Evolutionary conservation across 2,888 invertebrate species (phyloP), one percentile per base, ranked within the genome.

Genomic region (Cerceris rybyensis): DNA sequence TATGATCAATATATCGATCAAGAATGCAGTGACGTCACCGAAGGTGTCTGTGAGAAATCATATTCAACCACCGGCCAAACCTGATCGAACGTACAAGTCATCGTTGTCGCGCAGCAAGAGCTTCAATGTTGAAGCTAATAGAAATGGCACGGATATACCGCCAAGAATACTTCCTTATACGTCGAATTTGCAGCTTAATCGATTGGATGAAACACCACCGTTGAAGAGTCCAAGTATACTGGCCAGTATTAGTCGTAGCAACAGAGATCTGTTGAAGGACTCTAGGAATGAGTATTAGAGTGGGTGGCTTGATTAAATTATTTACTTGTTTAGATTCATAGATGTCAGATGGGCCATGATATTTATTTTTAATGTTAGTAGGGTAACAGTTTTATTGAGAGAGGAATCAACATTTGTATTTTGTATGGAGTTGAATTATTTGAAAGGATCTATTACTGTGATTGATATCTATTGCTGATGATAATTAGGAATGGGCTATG

Each of bases 141-240:
- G 93, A 69, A 93, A 93, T 87, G 87, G 78, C 1, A 61, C 65
- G 6, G 86, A 88, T 0, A 73, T 77, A 6, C 91, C 78, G 86
- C 92, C 86, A 87, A 74, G 80, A 7, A 75, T 94, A 71, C 95
- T 28, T 28, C 28, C 96, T 92, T 96, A 96, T 92, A 96, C 96
- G 90, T 96, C 96, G 5, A 96, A 96, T 91, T 96, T 96, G 49
- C 96, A 97, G 90, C 93, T 97, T 59, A 95, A 95, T 88, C 93
- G 95, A 17, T 92, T 96, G 61, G 95, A 95, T 83, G 96, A 96
- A 88, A 95, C 94, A 8, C 96, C 95, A 0, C 95, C 96, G 70
- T 93, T 97, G 8, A 97, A 97, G 91, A 97, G 97, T 91, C 97
- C 97, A 0, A 97, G 97, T 54, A 96, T 98, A 82, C 96, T 98